Base-by-base conservation (phyloP, 2,797 vertebrate species). In the Esox masquinongy region DNA sequence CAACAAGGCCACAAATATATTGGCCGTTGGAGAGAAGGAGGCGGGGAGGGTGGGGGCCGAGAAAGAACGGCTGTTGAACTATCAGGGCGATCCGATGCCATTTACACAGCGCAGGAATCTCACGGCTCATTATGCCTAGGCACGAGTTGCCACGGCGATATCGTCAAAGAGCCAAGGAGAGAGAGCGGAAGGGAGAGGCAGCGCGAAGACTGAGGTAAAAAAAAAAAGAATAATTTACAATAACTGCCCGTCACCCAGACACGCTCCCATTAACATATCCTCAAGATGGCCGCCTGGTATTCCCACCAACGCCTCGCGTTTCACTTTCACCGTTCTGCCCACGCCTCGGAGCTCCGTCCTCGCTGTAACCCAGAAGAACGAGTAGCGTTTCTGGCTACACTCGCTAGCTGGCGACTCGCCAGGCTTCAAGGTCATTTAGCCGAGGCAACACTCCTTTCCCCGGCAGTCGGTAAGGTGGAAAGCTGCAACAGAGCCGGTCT, bases 71-170 rank as follows among this genome's bases (percentile, higher is more conserved):
- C 15, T 67, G 64, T 16, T 36, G 64, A 67, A 67, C 29, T 67
- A 22, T 53, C 74, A 69, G 43, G 43, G 43, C 9, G 43, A 47
- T 47, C 43, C 43, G 43, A 15, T 11, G 74, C 68, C 79, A 73
- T 79, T 82, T 81, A 69, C 71, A 74, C 75, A 68, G 53, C 49
- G 64, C 51, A 51, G 73, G 79, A 80, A 80, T 84, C 79, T 79
- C 80, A 80, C 80, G 83, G 74, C 84, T 88, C 87, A 82, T 85
- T 82, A 85, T 80, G 81, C 82, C 70, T 79, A 75, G 80, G 82
- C 83, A 82, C 79, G 79, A 78, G 79, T 74, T 79, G 84, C 81
- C 81, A 71, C 71, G 31, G 73, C 72, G 64, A 47, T 73, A 53
- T 24, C 59, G 72, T 74, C 61, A 75, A 78, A 64, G 61, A 72